Conservation (phyloP, 2,797 vertebrate species). For the Sternotherus odoratus region DNA sequence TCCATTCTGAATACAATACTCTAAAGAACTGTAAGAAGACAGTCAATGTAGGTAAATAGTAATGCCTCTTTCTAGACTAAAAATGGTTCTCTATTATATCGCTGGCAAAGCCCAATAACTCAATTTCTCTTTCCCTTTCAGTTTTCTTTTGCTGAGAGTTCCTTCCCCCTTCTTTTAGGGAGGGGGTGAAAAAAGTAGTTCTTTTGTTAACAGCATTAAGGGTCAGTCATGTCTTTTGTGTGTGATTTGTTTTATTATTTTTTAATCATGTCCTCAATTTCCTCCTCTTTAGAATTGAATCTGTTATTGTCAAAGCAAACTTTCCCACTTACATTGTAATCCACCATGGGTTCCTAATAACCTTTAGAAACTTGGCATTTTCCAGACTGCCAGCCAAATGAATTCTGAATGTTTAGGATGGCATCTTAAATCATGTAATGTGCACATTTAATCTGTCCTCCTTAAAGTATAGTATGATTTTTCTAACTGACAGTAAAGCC, state of each 20-base stretch:
- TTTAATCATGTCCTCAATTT: slow-evolving; percentile 45
- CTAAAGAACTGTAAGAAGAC: background rate
- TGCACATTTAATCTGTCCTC: background rate
- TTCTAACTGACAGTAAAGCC: background rate
- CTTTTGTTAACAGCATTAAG: slow-evolving; percentile 51
- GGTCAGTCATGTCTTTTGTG: background rate
- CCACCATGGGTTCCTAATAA: slow-evolving; percentile 25
- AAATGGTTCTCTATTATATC: slow-evolving; percentile 35
- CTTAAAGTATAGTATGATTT: background rate
- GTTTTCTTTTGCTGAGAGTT: slow-evolving; percentile 20
- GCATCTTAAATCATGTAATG: background rate
- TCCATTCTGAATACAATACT: slow-evolving; percentile 46
- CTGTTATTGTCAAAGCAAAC: slow-evolving; percentile 17
- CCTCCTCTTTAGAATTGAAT: slow-evolving; percentile 18
- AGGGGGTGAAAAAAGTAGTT: background rate
- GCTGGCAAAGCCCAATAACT: background rate
- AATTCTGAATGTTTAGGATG: background rate
- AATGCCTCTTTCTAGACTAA: slow-evolving; percentile 38
- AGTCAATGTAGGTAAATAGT: slow-evolving; percentile 59
- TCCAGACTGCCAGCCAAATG: background rate
- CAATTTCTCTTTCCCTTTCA: slow-evolving; percentile 27
- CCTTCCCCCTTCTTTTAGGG: background rate
- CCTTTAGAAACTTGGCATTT: slow-evolving; percentile 11
- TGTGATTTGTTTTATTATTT: background rate
- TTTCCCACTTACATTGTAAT: slow-evolving; percentile 4